Base-by-base conservation (phyloP, 37 sponge, comb jelly and placozoan species). In the Haliclona indistincta region DNA sequence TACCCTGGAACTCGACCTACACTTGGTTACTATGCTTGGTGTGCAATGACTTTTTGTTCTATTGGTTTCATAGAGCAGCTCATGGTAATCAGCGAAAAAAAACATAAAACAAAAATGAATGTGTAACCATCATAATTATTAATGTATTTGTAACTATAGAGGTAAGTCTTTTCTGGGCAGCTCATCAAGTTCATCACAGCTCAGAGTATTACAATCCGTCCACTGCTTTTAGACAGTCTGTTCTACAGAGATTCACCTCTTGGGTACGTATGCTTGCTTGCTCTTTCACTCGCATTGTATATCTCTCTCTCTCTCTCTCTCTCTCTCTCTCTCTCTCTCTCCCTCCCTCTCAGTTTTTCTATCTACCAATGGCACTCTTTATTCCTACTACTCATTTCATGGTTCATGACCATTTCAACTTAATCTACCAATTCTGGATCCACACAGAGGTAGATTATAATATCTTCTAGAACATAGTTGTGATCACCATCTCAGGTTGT, bases 381-480 rank as follows among this genome's bases (percentile, higher is more conserved):
- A 71, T 96, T 3, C 97, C 97, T 2, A 88, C 97, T 0, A 55
- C 97, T 13, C 68, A 80, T 5, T 96, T 68, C 67, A 13, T 93
- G 17, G 82, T 90, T 0, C 97, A 96, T 71, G 62, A 74, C 26
- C 91, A 96, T 70, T 84, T 96, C 47, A 96, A 96, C 71, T 71
- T 93, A 2, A 52, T 96, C 64, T 96, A 96, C 55, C 97, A 96
- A 73, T 96, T 96, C 66, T 96, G 97, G 97, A 93, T 96, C 29
- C 97, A 96, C 86, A 96, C 97, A 26, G 94, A 96, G 81, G 91
- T 87, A 51, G 25, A 55, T 30, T n/a, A 28, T n/a, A n/a, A 7
- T 55, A 26, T 5, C 5, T 36, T 19, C 44, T 5, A 23, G 56
- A 39, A 54, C 28, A 43, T 40, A 30, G 28, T 11, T 38, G 33